phyloP scores from a whole-genome alignment of 1,140 invertebrate species.

The Paraescarpia echinospica region DNA sequence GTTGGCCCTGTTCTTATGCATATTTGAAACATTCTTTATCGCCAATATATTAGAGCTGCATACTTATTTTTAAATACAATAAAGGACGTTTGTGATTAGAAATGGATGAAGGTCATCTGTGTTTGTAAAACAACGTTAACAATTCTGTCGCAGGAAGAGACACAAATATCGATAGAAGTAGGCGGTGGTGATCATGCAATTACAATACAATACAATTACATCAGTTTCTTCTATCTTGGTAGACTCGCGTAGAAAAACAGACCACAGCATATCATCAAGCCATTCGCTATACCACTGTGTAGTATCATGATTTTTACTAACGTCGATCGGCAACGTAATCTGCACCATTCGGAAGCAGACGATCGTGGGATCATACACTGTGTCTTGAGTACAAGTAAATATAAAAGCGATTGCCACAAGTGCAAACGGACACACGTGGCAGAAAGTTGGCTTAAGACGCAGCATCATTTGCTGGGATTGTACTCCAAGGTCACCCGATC shows the following conservation, averaged over 20 bases:
- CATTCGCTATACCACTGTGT: neutral
- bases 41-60: neutral
- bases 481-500: neutral
- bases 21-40: neutral
- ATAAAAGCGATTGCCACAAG: neutral
- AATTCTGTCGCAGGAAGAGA: neutral
- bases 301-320: neutral
- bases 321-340: neutral
- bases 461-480: neutral
- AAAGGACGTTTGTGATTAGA: neutral
- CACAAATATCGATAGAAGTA: neutral
- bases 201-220: neutral
- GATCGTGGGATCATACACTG: neutral
- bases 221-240: neutral
- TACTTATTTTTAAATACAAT: neutral
- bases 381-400: neutral
- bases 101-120: neutral
- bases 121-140: neutral
- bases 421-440: neutral
- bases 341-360: neutral
- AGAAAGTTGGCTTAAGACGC: neutral
- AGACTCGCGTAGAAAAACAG: neutral
- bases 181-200: neutral
- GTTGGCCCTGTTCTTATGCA: neutral
- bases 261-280: neutral